Percentiles rank a stretch among this genome's conserved stretches.
phyloP scores from a whole-genome alignment of 2,113 vertebrate genomes.

The Sprattus sprattus region DNA sequence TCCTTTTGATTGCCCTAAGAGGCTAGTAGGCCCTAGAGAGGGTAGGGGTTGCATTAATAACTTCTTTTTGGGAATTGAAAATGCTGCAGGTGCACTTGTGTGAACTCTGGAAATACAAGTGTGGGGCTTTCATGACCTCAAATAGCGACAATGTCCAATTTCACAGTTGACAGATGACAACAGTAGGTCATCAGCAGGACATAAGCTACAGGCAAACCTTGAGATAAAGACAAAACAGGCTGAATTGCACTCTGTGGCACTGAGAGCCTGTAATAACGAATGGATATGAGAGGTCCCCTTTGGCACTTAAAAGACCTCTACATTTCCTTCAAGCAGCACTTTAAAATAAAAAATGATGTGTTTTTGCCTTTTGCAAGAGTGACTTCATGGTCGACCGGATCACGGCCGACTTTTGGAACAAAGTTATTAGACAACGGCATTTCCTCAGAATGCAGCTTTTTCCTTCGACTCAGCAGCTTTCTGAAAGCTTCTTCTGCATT shows the following conservation, averaged over 20 bases:
- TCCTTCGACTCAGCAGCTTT: not conserved
- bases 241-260: not conserved
- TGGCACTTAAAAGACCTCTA: not conserved
- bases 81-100: no score
- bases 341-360: not conserved
- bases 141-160: not conserved
- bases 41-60: no score
- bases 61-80: no score
- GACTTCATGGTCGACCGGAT: not conserved
- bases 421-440: not conserved
- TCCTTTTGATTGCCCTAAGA: no score
- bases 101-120: no score
- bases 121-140: no score
- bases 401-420: not conserved
- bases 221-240: not conserved
- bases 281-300: not conserved
- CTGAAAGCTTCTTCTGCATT: not conserved
- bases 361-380: not conserved
- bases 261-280: not conserved
- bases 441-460: conserved; percentile 5
- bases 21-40: no score
- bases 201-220: not conserved
- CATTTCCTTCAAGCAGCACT: not conserved
- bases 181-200: not conserved
- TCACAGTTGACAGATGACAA: not conserved